Evolutionary conservation across 2,888 invertebrate genomes (phyloP), one percentile per base, ranked within the genome.

Genomic region (Brachyptera putata): DNA sequence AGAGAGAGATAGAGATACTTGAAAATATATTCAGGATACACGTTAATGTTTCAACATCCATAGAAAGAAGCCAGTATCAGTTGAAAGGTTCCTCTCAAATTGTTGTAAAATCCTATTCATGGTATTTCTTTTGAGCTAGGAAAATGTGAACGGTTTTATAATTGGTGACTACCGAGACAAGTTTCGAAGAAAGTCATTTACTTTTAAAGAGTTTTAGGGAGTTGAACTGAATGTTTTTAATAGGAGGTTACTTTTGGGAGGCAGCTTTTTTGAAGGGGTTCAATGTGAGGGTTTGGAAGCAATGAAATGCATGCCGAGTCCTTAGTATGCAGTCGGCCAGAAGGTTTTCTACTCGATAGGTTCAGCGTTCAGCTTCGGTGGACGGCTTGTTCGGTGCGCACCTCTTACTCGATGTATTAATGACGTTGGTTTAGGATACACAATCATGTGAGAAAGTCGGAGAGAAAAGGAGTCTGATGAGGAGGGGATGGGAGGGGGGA

Each of bases 401-500:
- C 46, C 46, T n/a, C n/a, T n/a, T n/a, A n/a, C 46, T 24, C 24
- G 22, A 46, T 21, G 2, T 9, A 46, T 7, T 46, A 56, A 56
- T 56, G 46, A 34, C 30, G 25, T 41, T 34, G 16, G 56, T n/a
- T n/a, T n/a, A n/a, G n/a, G n/a, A n/a, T n/a, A n/a, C n/a, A n/a
- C n/a, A n/a, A n/a, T n/a, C n/a, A n/a, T n/a, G n/a, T n/a, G n/a
- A n/a, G n/a, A n/a, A n/a, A n/a, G n/a, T n/a, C n/a, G n/a, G n/a
- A n/a, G n/a, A n/a, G n/a, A n/a, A n/a, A n/a, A 24, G 43, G 55
- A 24, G 41, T 36, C 25, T n/a, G n/a, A n/a, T n/a, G n/a, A n/a
- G n/a, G n/a, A n/a, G n/a, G n/a, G 50, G 49, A 14, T 41, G 43
- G 48, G 30, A 21, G 5, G 46, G 57, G 21, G 58, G 56, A 37